Evolutionary conservation across 2,888 invertebrate genomes (phyloP).

Genomic region (Hymenopus coronatus): DNA sequence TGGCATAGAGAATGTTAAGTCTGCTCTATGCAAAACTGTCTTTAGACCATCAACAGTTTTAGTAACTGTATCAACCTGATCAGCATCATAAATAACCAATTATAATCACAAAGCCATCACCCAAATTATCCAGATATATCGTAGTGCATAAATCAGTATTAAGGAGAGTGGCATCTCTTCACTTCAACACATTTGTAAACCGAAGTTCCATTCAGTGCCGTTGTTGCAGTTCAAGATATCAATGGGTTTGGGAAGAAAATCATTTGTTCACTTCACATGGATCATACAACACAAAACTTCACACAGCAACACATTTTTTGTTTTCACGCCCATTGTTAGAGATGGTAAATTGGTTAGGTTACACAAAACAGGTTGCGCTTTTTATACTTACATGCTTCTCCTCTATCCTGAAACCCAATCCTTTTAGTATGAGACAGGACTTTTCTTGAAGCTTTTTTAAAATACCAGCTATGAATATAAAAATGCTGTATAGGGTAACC

Average conservation of each 20-base stretch:
- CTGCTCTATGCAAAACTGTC: no score
- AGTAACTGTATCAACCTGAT: no score
- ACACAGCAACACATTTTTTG: neutral
- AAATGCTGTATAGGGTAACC: neutral
- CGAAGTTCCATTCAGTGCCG: no score
- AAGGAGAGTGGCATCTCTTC: no score
- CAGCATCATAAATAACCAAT: no score
- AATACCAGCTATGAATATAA: neutral
- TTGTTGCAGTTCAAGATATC: neutral
- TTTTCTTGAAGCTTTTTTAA: constrained; percentile 7
- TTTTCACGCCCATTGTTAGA: neutral
- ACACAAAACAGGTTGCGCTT: neutral
- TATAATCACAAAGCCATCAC: no score
- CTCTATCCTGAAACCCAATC: constrained; percentile 1
- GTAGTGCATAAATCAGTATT: no score
- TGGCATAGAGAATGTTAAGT: no score
- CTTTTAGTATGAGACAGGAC: neutral
- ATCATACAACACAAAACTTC: neutral
- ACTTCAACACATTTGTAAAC: no score
- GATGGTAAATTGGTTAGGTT: neutral
- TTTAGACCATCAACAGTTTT: no score
- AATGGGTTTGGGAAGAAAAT: neutral
- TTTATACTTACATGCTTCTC: constrained; percentile 11
- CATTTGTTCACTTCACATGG: neutral
- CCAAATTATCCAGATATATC: no score